These are phyloP conservation scores for Hesperophylax magnus DNA, from an alignment of 1,140 invertebrate genomes.

Conservation along the genomic window DNA sequence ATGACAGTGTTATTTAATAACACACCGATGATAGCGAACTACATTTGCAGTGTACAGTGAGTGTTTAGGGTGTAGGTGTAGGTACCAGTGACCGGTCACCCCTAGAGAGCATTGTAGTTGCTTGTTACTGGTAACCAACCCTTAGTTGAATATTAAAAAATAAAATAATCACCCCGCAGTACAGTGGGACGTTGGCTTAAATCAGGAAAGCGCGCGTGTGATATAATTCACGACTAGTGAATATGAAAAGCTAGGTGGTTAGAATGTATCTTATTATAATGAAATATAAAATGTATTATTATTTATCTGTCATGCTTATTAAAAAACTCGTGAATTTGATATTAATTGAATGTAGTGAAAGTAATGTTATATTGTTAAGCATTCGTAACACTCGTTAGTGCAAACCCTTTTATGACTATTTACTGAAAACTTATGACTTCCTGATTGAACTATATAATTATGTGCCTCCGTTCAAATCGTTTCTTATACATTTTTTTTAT, in stretches of 20 bases:
- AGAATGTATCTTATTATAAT: too few species aligned
- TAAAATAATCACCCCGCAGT: constrained; percentile 1
- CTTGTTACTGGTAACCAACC: background rate
- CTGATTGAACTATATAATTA: background rate
- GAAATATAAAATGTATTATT: too few species aligned
- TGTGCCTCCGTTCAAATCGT: too few species aligned
- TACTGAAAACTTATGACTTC: background rate
- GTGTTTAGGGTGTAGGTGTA: background rate
- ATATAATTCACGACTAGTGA: too few species aligned
- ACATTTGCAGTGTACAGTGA: too few species aligned
- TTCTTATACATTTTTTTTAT: too few species aligned
- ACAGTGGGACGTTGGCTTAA: background rate
- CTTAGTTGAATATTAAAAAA: constrained; percentile 9
- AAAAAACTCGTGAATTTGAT: background rate
- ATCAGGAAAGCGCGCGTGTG: constrained; percentile 13
- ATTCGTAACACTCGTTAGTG: background rate
- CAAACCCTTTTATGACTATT: too few species aligned
- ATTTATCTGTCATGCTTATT: too few species aligned
- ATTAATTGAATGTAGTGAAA: background rate
- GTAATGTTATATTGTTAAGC: background rate
- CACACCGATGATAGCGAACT: background rate
- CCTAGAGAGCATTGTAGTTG: background rate
- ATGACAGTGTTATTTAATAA: background rate
- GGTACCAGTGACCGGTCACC: background rate
- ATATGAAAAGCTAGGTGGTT: too few species aligned